Conservation (phyloP, 2,797 vertebrate species). For the Melanotaenia nigrans region DNA sequence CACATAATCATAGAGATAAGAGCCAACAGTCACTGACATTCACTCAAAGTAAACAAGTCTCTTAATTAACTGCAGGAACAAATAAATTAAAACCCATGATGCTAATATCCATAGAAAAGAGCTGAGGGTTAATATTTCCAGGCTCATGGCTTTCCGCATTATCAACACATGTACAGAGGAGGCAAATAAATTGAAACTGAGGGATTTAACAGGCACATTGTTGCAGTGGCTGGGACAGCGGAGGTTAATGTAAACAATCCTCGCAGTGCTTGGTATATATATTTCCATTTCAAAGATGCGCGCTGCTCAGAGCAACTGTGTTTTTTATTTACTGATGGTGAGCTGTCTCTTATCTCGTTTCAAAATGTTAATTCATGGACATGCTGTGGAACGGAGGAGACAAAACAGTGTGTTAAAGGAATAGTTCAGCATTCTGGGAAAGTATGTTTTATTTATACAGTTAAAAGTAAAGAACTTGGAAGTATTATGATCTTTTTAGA, state of each 20-base stretch:
- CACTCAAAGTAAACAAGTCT: conserved; percentile 36
- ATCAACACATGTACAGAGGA: conserved; percentile 22
- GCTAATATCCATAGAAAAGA: conserved; percentile 37
- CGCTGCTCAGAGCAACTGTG: conserved; percentile 20
- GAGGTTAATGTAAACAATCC: conserved; percentile 50
- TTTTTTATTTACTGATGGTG: conserved; percentile 6
- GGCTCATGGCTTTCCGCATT: conserved; percentile 21
- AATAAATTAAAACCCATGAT: conserved; percentile 23
- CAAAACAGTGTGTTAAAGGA: conserved; percentile 34
- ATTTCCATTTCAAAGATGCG: conserved; percentile 58
- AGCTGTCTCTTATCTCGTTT: conserved; percentile 36
- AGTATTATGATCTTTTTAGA: not conserved
- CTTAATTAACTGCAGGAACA: conserved; percentile 20
- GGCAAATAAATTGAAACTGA: conserved; percentile 16
- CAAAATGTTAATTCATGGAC: conserved; percentile 40
- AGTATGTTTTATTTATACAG: not conserved
- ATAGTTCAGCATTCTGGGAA: conserved; percentile 21
- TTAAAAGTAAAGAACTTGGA: conserved; percentile 7
- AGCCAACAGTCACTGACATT: conserved; percentile 42
- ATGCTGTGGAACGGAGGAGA: conserved; percentile 21
- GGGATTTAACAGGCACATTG: conserved; percentile 46
- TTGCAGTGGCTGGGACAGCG: conserved; percentile 7
- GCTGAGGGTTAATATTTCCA: conserved; percentile 17
- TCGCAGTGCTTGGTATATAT: conserved; percentile 21
- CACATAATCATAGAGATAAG: conserved; percentile 54